Base-by-base conservation (phyloP, 2,888 invertebrate species). In the Dioctria rufipes region DNA sequence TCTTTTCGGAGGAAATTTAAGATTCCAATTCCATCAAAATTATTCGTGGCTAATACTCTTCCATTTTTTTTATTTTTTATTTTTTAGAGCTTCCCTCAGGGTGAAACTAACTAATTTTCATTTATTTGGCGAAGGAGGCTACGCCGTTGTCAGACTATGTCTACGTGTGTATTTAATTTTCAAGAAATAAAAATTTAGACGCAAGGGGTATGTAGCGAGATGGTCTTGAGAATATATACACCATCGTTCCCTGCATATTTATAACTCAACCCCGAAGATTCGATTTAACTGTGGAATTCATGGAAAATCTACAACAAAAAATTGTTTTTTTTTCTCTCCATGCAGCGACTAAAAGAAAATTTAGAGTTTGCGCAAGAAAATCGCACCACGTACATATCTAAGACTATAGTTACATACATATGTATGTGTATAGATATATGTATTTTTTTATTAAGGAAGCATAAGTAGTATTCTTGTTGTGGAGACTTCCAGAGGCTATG, bases 361-460 rank as follows among this genome's bases (percentile, higher is more conserved):
- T 77, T 77, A 77, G 77, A 77, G 77, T 77, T 77, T 77, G 77
- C 77, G 77, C 77, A 77, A 63, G 46, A 77, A 61, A 63, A 63
- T 46, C 77, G 77, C 25, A 25, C 77, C 61, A 25, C 61, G 73
- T 73, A 25, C 25, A 25, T 25, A 25, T 25, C 0, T 25, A 25
- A 25, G 25, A 2, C 25, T 25, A 25, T 25, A 25, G 25, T 1
- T 25, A 25, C 25, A 25, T 25, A 25, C 25, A 25, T 25, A 25
- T 25, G 25, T 25, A 25, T 25, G 25, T 25, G 2, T 25, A 2
- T 25, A 25, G 25, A 25, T 0, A 25, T 25, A 25, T 25, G 2
- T 25, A 25, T 25, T 25, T 25, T 25, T 25, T 25, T 25, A 25
- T 2, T 25, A 25, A 25, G 25, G 25, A 25, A 25, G 25, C 25